These are phyloP conservation scores for Penaeus monodon DNA, from an alignment of 2,888 invertebrate species.

Conservation along the genomic window DNA sequence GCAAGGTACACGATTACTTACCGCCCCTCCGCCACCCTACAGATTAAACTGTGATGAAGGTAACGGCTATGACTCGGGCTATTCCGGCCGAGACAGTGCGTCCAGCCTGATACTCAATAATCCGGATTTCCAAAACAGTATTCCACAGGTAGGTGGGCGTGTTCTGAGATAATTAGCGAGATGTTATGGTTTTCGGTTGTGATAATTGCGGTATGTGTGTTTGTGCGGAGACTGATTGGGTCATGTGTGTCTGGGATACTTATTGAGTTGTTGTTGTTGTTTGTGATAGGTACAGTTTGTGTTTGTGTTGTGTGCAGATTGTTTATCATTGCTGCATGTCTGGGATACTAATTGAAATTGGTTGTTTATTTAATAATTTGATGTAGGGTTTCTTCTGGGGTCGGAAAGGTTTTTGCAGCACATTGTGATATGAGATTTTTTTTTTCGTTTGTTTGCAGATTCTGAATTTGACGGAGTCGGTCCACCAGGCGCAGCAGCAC, in stretches of 20 bases:
- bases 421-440: not conserved
- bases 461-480: conserved; percentile 75
- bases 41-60: conserved; percentile 73
- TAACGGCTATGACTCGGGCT: conserved; percentile 80
- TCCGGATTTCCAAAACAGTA: conserved; percentile 75
- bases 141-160: conserved; percentile 66
- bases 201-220: not conserved
- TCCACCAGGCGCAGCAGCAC: conserved; percentile 90
- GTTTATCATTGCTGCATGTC: too few species aligned
- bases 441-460: conserved; percentile 66
- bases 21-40: not conserved
- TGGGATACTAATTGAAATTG: too few species aligned
- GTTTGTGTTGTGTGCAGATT: too few species aligned
- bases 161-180: not conserved
- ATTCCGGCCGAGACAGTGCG: conserved; percentile 79
- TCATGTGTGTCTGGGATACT: too few species aligned
- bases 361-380: too few species aligned
- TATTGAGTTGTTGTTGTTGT: too few species aligned
- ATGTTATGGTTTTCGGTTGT: not conserved
- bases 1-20: too few species aligned
- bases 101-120: conserved; percentile 75
- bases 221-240: too few species aligned
- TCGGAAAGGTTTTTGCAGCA: too few species aligned
- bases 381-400: too few species aligned
- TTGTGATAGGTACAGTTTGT: too few species aligned